Evolutionary conservation across 2,888 invertebrate genomes (phyloP), one percentile per base, ranked within the genome.

Genomic region (Melanostoma scalare): DNA sequence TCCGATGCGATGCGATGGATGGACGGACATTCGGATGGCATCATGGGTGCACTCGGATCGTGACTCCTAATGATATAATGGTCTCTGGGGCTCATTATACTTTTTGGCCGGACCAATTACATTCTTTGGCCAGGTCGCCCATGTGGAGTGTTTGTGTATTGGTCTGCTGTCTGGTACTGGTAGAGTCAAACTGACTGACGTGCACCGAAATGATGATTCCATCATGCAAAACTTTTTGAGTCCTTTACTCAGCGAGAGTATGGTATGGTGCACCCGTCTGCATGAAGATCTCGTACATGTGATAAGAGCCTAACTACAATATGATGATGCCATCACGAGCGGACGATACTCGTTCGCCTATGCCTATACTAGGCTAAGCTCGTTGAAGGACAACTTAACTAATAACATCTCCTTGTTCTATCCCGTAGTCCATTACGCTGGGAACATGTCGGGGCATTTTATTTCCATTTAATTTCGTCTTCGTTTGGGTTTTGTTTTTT

Each of bases 381-480:
- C 67, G 74, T 58, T 61, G 74, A 80, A 77, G 79, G 85, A 86
- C 86, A 86, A 86, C 86, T 86, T 85, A 86, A 86, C 86, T 85
- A 86, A 86, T 86, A 85, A 81, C 77, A 85, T 77, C 85, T 69
- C 68, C 79, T 79, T 84, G 79, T 84, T 63, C 38, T 74, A 78
- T 78, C 73, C 78, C 73, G 73, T 55, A 71, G 84, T 71, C 79
- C 84, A 84, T 67, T 79, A 71, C 84, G 76, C 76, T 81, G 53
- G 72, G 78, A 85, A 75, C 78, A 86, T 80, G 85, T 86, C 75
- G 68, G 61, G 56, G 81, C 74, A 86, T 85, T 85, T 86, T 81
- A 86, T 86, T 81, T 86, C 85, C 85, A 86, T 85, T 86, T 86
- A 85, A 85, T 86, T 86, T 85, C 73, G 46, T 81, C 74, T 68